These are phyloP conservation scores for Turritopsis rubra DNA, from an alignment of 30 jellyfish, hydroid and myxozoan genomes.

Conservation along the genomic window DNA sequence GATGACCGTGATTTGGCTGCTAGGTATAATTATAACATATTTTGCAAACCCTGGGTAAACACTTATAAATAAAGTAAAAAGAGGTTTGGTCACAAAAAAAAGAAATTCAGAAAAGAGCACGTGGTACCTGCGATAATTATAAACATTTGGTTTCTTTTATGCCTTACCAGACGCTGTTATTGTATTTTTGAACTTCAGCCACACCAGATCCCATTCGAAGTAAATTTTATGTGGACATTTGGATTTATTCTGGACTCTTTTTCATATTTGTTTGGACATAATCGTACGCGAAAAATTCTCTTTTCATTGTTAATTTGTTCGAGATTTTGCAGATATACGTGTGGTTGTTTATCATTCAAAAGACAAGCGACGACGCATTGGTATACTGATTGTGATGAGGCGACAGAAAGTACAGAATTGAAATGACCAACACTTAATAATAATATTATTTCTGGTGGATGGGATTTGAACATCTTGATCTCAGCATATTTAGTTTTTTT, in stretches of 20 bases:
- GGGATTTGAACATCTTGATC: no score
- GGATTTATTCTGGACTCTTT: background rate
- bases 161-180: background rate
- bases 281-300: background rate
- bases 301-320: no score
- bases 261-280: background rate
- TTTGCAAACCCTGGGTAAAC: background rate
- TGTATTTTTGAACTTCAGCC: background rate
- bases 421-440: no score
- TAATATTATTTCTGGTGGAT: no score
- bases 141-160: background rate
- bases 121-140: background rate
- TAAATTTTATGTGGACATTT: background rate
- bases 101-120: background rate
- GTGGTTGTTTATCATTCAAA: no score
- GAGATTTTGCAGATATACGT: no score
- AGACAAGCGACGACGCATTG: no score
- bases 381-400: no score
- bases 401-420: no score
- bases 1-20: background rate
- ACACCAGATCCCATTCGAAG: background rate
- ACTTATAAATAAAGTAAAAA: background rate
- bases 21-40: background rate
- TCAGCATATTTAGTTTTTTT: no score
- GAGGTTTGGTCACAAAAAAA: background rate